A percentile compares a stretch with the other conserved stretches of the same genome.
These are phyloP conservation scores for Eugnorisma glareosa DNA, from an alignment of 2,888 invertebrate genomes.

Conservation along the genomic window DNA sequence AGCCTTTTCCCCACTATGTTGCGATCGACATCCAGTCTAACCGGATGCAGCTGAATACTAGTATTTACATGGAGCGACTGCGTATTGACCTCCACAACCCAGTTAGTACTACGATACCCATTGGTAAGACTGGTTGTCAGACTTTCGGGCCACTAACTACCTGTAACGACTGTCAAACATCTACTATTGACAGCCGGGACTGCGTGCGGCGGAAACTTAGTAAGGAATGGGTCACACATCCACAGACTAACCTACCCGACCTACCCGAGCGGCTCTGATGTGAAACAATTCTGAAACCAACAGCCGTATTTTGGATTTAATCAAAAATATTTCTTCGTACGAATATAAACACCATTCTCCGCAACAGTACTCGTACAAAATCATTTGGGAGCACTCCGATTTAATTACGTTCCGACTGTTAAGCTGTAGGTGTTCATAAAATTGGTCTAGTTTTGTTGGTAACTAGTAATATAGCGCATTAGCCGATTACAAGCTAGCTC, in stretches of 20 bases:
- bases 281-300: background rate
- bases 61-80: no score
- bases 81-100: no score
- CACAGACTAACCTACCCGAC: background rate
- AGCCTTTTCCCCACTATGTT: no score
- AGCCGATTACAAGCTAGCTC: slow-evolving; percentile 26
- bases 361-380: slow-evolving; percentile 27
- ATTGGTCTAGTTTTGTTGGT: slow-evolving; percentile 25
- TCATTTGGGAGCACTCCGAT: slow-evolving; percentile 50
- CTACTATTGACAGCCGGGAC: background rate
- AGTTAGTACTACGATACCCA: background rate
- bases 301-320: background rate
- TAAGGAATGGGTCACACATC: background rate
- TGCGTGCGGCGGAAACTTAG: no score
- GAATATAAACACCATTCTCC: background rate
- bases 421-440: slow-evolving; percentile 41
- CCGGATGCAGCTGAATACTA: no score
- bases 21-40: no score
- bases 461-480: slow-evolving; percentile 28
- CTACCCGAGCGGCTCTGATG: background rate
- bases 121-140: background rate
- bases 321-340: background rate
- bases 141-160: background rate
- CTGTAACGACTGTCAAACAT: background rate
- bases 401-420: slow-evolving; percentile 43